Base-by-base conservation (phyloP, 2,888 invertebrate species). In the Phlogophora meticulosa region DNA sequence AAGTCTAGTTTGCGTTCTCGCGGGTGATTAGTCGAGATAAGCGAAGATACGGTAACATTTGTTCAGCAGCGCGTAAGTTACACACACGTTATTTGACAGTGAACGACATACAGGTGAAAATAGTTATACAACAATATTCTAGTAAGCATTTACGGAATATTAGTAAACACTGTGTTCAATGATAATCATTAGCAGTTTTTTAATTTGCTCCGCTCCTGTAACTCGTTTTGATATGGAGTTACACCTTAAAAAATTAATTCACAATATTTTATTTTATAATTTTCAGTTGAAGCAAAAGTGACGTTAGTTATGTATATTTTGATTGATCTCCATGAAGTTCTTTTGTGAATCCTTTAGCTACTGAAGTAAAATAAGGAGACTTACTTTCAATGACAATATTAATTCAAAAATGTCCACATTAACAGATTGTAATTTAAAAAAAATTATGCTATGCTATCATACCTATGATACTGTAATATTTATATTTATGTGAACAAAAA, bases 11-110 rank as follows among this genome's bases (percentile, higher is more conserved):
- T 82, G 85, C 82, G 85, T 87, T 90, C 84, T 88, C 89, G 91
- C 87, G 89, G 85, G 92, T 92, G 91, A 90, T 91, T 88, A 89
- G 90, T 87, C 85, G 86, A 87, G 88, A 86, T 86, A 89, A 87
- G 78, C 86, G 81, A 87, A 82, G 87, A 84, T 87, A 85, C 88
- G 91, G 91, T 92, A 90, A 90, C 84, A 82, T 88, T 88, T 74
- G 81, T 78, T 84, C 91, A 86, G 60, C 90, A 87, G 86, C 91
- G 93, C 90, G 94, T 94, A 94, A 94, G 93, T 93, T 88, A 83
- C 69, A 65, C 46, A 60, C 63, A 75, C 79, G 78, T 76, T 80
- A 73, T 78, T 67, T 52, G 60, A 17, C 52, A 74, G 78, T 78
- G 74, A 57, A 49, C 48, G 22, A 65, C 20, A 42, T 20, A 53